Evolutionary conservation across 2,797 vertebrate species (phyloP).

Genomic region (Gastrophryne carolinensis): DNA sequence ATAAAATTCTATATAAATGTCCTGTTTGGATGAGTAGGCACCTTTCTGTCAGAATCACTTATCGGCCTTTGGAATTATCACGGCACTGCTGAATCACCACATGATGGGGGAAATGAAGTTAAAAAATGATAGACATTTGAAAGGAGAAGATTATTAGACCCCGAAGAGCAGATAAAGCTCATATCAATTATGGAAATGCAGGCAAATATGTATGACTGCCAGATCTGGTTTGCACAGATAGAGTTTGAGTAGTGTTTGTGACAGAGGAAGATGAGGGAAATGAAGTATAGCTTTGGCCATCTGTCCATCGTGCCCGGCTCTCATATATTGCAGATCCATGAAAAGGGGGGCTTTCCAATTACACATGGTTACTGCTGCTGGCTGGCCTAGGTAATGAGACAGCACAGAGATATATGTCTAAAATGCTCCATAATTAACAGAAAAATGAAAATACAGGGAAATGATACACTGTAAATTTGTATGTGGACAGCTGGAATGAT

Average conservation of each 20-base stretch:
- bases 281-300: not conserved
- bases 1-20: not conserved
- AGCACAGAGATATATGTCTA: not conserved
- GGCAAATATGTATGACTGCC: conserved; percentile 6
- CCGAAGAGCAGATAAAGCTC: conserved; percentile 3
- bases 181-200: conserved; percentile 25
- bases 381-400: not conserved
- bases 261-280: conserved; percentile 2
- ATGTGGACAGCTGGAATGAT: not conserved
- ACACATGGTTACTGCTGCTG: not conserved
- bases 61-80: not conserved
- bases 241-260: not conserved
- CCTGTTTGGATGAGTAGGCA: not conserved
- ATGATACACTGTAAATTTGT: not conserved
- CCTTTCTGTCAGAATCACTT: not conserved
- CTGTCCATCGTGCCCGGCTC: not conserved
- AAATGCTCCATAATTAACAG: not conserved
- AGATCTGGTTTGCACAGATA: conserved; percentile 22
- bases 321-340: not conserved
- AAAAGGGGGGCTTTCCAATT: not conserved
- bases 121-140: conserved; percentile 11
- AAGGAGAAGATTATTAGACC: conserved; percentile 20
- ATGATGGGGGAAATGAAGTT: not conserved
- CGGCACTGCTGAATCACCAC: not conserved
- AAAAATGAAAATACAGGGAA: not conserved